Base-by-base conservation (phyloP, 2,113 vertebrate species). In the Seriola rivoliana region DNA sequence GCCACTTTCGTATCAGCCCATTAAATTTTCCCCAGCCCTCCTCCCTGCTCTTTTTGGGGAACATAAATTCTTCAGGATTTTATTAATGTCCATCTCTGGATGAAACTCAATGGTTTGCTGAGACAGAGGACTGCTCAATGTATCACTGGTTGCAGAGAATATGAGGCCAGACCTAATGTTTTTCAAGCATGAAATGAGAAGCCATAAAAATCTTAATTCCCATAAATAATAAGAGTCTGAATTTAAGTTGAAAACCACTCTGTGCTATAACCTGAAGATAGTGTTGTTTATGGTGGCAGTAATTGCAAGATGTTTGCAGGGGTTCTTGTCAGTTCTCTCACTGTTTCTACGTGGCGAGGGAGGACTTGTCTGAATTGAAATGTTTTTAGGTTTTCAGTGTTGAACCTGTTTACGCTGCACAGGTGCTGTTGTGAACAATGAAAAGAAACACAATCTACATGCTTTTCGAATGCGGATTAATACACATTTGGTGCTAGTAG, bases 171-270 rank as follows among this genome's bases (percentile, higher is more conserved):
- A 59, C 54, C n/a, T 4, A 0, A 4, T 54, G 68, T 80, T 80
- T 73, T 42, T 58, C 57, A 66, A 76, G 75, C 78, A 32, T 19
- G 69, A 84, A 88, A 66, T 69, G 34, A 80, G 72, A 17, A 60
- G 12, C 38, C 29, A 50, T 60, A 23, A 80, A 73, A 69, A 69
- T 58, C 29, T 50, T 32, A 62, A 78, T 8, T 66, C 2, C 68
- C 0, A 40, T 32, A 32, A 62, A 54, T 65, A 65, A 68, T 6
- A 70, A 63, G 44, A 55, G 57, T 40, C 42, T 16, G 50, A n/a
- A 65, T 71, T 12, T 9, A 29, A 81, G 42, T 48, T 42, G 50
- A 57, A 58, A 29, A 58, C 13, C 14, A 0, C 42, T 58, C 13
- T 21, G 7, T 54, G 52, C 19, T n/a, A n/a, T 54, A 29, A 36